phyloP scores from a whole-genome alignment of 2,888 invertebrate species.

The Argyresthia albistria region DNA sequence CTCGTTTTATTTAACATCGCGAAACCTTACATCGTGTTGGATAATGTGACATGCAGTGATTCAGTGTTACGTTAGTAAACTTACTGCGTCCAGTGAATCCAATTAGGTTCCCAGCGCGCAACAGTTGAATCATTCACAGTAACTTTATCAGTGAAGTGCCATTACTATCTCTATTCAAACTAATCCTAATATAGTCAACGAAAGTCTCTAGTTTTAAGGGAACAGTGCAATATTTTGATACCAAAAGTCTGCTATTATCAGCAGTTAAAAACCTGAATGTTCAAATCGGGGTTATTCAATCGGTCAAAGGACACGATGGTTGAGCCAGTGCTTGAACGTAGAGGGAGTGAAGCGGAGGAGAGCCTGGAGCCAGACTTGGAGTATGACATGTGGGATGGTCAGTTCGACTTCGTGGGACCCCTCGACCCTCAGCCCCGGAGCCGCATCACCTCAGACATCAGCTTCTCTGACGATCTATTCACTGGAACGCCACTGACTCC shows the following conservation, averaged over 20 bases:
- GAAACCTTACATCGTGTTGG: conserved; percentile 7
- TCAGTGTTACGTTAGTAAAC: conserved; percentile 18
- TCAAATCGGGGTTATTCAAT: conserved; percentile 59
- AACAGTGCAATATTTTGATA: conserved; percentile 53
- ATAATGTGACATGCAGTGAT: conserved; percentile 43
- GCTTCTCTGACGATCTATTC: conserved; percentile 61
- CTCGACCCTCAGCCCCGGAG: conserved; percentile 46
- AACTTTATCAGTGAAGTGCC: conserved; percentile 29
- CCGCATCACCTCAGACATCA: conserved; percentile 50
- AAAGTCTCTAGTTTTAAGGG: conserved; percentile 16
- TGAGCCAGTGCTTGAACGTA: conserved; percentile 29
- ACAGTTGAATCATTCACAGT: conserved; percentile 16
- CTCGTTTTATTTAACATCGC: background rate
- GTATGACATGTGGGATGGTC: conserved; percentile 92
- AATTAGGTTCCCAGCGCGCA: conserved; percentile 1
- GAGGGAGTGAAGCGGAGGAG: conserved; percentile 51
- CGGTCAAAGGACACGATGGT: conserved; percentile 57
- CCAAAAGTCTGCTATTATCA: conserved; percentile 36
- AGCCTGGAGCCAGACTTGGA: conserved; percentile 76
- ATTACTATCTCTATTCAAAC: conserved; percentile 37
- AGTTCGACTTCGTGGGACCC: conserved; percentile 86
- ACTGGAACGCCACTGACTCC: conserved; percentile 59
- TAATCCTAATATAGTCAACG: conserved; percentile 16
- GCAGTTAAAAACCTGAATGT: conserved; percentile 38
- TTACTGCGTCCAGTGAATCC: background rate